Conservation (phyloP, 2,113 vertebrate species). For the Chiloscyllium plagiosum region DNA sequence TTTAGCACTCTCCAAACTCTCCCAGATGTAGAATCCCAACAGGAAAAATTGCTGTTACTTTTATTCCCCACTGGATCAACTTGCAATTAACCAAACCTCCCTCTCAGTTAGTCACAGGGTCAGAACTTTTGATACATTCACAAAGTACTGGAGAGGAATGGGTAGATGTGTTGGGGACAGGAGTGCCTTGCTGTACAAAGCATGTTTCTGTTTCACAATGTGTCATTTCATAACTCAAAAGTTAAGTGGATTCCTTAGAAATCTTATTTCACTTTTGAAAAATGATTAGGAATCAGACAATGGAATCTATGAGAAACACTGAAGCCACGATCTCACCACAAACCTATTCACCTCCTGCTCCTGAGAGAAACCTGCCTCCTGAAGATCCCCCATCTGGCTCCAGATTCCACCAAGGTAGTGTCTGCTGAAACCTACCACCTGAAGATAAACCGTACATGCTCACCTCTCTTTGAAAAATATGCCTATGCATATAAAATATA, state of each 20-base stretch:
- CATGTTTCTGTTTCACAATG: neutral
- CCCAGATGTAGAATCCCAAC: neutral
- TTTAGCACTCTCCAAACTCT: neutral
- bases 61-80: neutral
- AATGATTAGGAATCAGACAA: neutral
- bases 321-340: neutral
- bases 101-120: neutral
- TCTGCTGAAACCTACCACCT: too few relatives aligned
- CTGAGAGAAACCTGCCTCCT: neutral
- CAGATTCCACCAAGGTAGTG: neutral
- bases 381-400: neutral
- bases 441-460: too few relatives aligned
- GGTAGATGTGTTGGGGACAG: neutral
- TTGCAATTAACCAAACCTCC: neutral
- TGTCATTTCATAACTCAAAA: neutral
- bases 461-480: too few relatives aligned
- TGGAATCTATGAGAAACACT: neutral
- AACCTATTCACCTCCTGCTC: neutral
- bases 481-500: too few relatives aligned
- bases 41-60: neutral
- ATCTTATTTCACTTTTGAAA: neutral
- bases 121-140: neutral
- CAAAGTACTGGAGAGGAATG: neutral
- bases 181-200: neutral
- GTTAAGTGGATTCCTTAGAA: neutral